Percentiles rank a stretch among this genome's conserved stretches.
Evolutionary conservation across 2,888 invertebrate genomes (phyloP).

Genomic region (Orthonevra nobilis): DNA sequence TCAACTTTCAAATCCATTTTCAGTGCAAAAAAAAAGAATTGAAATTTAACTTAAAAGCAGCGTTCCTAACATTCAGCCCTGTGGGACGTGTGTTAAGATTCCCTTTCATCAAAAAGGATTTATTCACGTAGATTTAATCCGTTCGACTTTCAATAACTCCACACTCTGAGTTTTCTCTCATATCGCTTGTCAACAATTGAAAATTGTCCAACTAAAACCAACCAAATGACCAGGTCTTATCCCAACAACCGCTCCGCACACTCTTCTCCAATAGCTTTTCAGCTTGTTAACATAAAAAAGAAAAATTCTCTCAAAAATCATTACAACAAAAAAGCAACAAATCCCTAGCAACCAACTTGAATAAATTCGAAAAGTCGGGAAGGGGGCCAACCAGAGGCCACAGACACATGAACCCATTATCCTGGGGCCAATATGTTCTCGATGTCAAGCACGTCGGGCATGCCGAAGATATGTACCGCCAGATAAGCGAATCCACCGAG

Average conservation of each 20-base stretch:
- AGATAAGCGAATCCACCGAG: slow-evolving; percentile 59
- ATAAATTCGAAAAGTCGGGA: background rate
- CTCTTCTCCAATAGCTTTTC: slow-evolving; percentile 44
- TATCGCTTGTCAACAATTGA: slow-evolving; percentile 30
- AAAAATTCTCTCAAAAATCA: slow-evolving; percentile 24
- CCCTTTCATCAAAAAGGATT: too few relatives aligned
- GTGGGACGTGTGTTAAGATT: too few relatives aligned
- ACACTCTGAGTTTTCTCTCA: background rate
- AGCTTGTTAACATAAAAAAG: slow-evolving; percentile 61
- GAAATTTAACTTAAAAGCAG: too few relatives aligned
- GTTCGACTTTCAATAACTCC: slow-evolving; percentile 8
- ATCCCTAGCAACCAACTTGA: too few relatives aligned
- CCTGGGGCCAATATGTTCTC: slow-evolving; percentile 69
- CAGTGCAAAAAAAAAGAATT: too few relatives aligned
- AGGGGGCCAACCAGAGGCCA: slow-evolving; percentile 16
- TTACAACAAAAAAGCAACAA: slow-evolving; percentile 23
- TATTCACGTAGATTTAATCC: too few relatives aligned
- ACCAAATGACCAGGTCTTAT: too few relatives aligned
- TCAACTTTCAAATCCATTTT: too few relatives aligned
- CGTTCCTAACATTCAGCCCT: too few relatives aligned
- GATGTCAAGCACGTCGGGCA: slow-evolving; percentile 70
- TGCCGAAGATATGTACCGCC: slow-evolving; percentile 65
- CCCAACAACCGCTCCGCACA: slow-evolving; percentile 19
- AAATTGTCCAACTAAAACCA: slow-evolving; percentile 52
- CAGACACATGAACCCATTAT: slow-evolving; percentile 70